Evolutionary conservation across 23 tunicate species (phyloP).

Genomic region (Diplosoma virens): DNA sequence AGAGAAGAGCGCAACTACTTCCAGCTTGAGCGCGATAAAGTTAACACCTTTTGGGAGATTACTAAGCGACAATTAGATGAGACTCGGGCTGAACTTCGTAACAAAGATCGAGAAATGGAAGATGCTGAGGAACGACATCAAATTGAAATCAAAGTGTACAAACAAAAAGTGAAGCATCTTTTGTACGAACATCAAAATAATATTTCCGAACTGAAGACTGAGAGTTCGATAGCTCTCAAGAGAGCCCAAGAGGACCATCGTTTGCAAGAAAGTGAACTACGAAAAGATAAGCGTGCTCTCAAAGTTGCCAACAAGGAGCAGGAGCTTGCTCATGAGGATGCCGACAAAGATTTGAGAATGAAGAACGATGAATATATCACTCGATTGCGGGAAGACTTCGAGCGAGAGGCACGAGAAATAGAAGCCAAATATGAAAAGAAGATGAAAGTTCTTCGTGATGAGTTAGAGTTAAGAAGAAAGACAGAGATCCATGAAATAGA

Average conservation of each 20-base stretch:
- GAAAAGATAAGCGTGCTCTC: constrained; percentile 85
- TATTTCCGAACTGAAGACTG: constrained; percentile 88
- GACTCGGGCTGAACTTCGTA: constrained; percentile 89
- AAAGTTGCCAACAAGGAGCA: constrained; percentile 79
- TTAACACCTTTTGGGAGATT: constrained; percentile 99
- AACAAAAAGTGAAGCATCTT: constrained; percentile 98
- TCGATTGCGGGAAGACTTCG: constrained; percentile 66
- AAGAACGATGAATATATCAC: constrained; percentile 83
- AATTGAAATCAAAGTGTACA: constrained; percentile 97
- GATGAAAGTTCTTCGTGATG: constrained; percentile 91
- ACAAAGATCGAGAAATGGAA: constrained; percentile 99
- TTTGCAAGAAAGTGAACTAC: constrained; percentile 70
- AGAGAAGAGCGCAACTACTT: constrained; percentile 96
- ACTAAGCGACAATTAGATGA: constrained; percentile 97
- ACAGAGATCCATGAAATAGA: constrained; percentile 98
- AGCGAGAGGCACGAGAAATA: constrained; percentile 91
- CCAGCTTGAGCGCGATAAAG: constrained; percentile 97
- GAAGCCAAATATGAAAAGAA: constrained; percentile 96
- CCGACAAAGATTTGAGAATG: constrained; percentile 80
- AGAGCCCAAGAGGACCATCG: constrained; percentile 86
- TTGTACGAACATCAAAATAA: constrained; percentile 97
- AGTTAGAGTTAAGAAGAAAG: constrained; percentile 86
- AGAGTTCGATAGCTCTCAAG: constrained; percentile 84
- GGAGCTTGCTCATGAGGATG: constrained; percentile 93
- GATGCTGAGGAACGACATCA: constrained; percentile 99